Conservation (phyloP, 2,888 invertebrate genomes). For the Scaptomyza flava region DNA sequence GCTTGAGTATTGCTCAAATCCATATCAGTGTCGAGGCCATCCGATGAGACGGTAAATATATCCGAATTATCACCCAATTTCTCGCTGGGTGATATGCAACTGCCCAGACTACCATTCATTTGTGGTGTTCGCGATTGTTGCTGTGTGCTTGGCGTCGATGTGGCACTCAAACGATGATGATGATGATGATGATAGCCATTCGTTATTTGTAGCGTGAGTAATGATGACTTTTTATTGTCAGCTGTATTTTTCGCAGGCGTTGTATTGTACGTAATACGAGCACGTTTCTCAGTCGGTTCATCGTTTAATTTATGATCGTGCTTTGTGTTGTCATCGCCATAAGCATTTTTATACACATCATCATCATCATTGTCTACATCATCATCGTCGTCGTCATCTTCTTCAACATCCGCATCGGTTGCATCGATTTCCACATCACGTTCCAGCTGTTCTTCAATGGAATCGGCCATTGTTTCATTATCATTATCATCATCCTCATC, state of each 20-base stretch:
- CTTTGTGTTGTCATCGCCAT: slow-evolving; percentile 49
- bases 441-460: slow-evolving; percentile 64
- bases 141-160: slow-evolving; percentile 72
- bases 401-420: slow-evolving; percentile 70
- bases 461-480: slow-evolving; percentile 74
- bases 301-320: slow-evolving; percentile 1
- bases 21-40: slow-evolving; percentile 83
- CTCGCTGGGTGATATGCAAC: slow-evolving; percentile 83
- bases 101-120: slow-evolving; percentile 81
- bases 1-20: slow-evolving; percentile 82
- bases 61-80: slow-evolving; percentile 83
- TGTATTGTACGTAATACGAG: slow-evolving; percentile 25
- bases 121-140: slow-evolving; percentile 65
- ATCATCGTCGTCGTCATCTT: slow-evolving; percentile 46
- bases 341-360: slow-evolving; percentile 72
- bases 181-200: slow-evolving; percentile 50
- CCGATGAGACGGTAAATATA: slow-evolving; percentile 84
- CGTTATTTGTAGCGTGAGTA: slow-evolving; percentile 37
- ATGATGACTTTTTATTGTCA: slow-evolving; percentile 49
- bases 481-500: slow-evolving; percentile 68
- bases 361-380: slow-evolving; percentile 34
- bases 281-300: slow-evolving; percentile 39
- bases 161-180: slow-evolving; percentile 35
- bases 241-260: slow-evolving; percentile 10
- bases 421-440: slow-evolving; percentile 69